Evolutionary conservation across 23 tunicate species (phyloP).

Genomic region (Corella eumyota): DNA sequence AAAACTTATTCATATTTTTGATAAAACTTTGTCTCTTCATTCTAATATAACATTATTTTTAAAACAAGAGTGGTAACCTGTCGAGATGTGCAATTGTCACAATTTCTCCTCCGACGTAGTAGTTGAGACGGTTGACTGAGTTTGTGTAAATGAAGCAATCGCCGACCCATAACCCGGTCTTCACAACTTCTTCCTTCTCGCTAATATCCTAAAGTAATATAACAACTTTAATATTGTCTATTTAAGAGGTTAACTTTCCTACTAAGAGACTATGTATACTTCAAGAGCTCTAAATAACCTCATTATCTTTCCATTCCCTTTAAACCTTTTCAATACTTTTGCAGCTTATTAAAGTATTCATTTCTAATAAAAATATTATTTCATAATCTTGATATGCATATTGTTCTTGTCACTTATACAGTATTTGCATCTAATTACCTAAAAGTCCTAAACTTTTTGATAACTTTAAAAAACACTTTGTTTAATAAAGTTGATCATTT

Average conservation of each 20-base stretch:
- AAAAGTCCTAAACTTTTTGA: background rate
- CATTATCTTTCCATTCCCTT: no score
- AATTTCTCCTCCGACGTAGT: conserved; percentile 96
- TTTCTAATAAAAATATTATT: no score
- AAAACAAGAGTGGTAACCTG: conserved; percentile 18
- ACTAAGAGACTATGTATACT: background rate
- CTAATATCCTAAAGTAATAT: conserved; percentile 45
- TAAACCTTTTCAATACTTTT: no score
- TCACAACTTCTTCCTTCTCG: conserved; percentile 83
- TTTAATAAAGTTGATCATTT: background rate
- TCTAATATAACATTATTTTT: background rate
- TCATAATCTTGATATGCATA: no score
- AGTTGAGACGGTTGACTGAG: conserved; percentile 88
- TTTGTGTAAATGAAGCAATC: conserved; percentile 97
- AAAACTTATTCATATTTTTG: no score
- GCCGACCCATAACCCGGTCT: conserved; percentile 96
- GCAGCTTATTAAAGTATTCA: no score
- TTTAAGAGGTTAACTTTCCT: background rate
- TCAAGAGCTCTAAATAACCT: background rate
- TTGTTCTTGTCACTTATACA: no score
- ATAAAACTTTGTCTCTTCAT: no score
- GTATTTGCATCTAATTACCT: no score
- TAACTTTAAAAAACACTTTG: background rate
- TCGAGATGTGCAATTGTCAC: conserved; percentile 98
- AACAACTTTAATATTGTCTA: background rate